Conservation (phyloP, 2,888 invertebrate species). For the Incurvaria masculella region DNA sequence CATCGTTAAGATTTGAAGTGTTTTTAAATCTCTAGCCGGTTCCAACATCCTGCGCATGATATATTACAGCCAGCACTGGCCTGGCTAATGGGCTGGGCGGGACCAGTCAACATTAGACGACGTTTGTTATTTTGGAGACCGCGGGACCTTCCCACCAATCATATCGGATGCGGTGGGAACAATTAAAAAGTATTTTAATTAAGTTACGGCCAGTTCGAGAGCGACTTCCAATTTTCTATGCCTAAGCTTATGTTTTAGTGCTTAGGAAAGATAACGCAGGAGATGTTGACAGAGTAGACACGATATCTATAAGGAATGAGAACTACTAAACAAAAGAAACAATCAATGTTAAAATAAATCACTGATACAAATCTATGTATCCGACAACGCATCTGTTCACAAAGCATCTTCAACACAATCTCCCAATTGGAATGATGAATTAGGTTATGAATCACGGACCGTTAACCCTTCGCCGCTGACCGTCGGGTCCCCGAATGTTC, state of each 20-base stretch:
- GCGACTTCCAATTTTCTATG: no score
- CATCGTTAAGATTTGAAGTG: no score
- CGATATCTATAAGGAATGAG: no score
- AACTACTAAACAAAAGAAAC: no score
- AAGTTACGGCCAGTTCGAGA: no score
- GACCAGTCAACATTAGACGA: slow-evolving; percentile 16
- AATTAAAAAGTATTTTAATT: slow-evolving; percentile 37
- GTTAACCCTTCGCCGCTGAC: not conserved
- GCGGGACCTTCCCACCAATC: slow-evolving; percentile 26
- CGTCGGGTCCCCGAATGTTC: not conserved
- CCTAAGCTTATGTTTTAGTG: no score
- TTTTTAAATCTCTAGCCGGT: no score
- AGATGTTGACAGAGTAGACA: no score
- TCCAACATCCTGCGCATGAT: slow-evolving; percentile 8
- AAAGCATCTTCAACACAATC: not conserved
- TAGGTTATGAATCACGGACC: not conserved
- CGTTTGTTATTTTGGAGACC: slow-evolving; percentile 21
- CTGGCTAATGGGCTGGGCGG: slow-evolving; percentile 29
- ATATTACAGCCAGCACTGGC: slow-evolving; percentile 20
- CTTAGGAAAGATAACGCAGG: no score
- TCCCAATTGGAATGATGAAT: not conserved
- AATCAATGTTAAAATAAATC: not conserved
- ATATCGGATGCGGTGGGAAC: slow-evolving; percentile 24
- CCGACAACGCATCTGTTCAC: not conserved
- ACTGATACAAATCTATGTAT: not conserved